phyloP scores from a whole-genome alignment of 2,797 vertebrate species.

The Myripristis jacobus region DNA sequence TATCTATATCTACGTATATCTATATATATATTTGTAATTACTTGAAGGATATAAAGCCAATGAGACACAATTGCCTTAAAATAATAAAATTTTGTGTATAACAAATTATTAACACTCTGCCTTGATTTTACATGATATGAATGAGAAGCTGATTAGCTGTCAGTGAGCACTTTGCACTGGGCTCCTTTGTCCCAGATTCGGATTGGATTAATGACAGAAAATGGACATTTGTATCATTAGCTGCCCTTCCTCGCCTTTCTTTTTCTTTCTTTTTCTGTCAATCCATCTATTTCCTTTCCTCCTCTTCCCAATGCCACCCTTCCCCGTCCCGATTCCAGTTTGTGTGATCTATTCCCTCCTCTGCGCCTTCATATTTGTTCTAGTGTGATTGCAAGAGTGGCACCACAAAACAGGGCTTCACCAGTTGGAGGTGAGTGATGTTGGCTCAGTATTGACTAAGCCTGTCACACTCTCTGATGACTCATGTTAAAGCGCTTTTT shows the following conservation, averaged over 20 bases:
- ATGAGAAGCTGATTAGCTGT: slow-evolving; percentile 46
- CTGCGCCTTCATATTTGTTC: slow-evolving; percentile 24
- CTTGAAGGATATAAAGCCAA: background rate
- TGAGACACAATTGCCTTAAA: slow-evolving; percentile 27
- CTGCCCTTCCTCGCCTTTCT: slow-evolving; percentile 3
- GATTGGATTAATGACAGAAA: slow-evolving; percentile 48
- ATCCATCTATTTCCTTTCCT: background rate
- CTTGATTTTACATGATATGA: slow-evolving; percentile 54
- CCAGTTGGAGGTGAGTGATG: slow-evolving; percentile 57
- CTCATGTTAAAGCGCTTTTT: slow-evolving; percentile 66
- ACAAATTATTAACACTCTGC: slow-evolving; percentile 36
- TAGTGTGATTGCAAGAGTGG: slow-evolving; percentile 29
- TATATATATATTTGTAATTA: too few species aligned
- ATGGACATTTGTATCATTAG: slow-evolving; percentile 35
- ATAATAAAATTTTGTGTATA: slow-evolving; percentile 46
- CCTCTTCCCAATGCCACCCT: background rate
- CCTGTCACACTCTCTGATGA: slow-evolving; percentile 59
- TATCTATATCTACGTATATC: too few species aligned
- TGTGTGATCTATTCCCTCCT: background rate
- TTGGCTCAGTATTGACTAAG: slow-evolving; percentile 58
- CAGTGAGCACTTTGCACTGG: slow-evolving; percentile 38
- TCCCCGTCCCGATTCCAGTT: background rate
- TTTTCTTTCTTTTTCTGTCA: background rate
- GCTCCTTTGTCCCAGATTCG: slow-evolving; percentile 13
- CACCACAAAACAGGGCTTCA: slow-evolving; percentile 40